A percentile compares a stretch with the other conserved stretches of the same genome.
phyloP scores from a whole-genome alignment of 2,888 invertebrate genomes.

The Oligia latruncula region DNA sequence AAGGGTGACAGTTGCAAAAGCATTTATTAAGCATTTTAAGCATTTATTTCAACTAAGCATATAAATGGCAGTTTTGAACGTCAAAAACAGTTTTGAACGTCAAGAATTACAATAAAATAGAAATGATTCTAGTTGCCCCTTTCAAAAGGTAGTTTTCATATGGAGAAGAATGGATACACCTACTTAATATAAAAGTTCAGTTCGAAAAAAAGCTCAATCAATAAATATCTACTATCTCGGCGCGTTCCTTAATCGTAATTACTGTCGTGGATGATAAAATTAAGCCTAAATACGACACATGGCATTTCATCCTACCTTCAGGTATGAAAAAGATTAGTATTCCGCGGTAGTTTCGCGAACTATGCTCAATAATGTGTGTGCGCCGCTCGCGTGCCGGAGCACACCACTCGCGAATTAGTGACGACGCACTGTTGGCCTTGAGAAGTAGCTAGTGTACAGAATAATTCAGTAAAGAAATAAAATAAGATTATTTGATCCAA shows the following conservation, averaged over 20 bases:
- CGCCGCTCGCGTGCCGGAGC: slow-evolving; percentile 38
- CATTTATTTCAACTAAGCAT: no score
- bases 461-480: not conserved
- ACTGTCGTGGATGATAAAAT: slow-evolving; percentile 17
- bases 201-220: not conserved
- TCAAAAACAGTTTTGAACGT: no score
- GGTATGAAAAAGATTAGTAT: slow-evolving; percentile 50
- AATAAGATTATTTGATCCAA: not conserved
- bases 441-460: not conserved
- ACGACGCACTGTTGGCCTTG: slow-evolving; percentile 16
- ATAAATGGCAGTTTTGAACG: no score
- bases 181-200: no score
- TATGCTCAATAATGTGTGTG: slow-evolving; percentile 54
- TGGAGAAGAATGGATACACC: no score
- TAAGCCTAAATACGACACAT: slow-evolving; percentile 9
- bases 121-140: no score
- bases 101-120: no score
- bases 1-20: no score
- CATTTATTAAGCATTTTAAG: no score
- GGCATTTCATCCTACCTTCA: slow-evolving; percentile 23
- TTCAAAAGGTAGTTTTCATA: no score
- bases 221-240: not conserved
- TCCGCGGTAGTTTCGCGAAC: slow-evolving; percentile 37
- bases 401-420: slow-evolving; percentile 45
- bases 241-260: slow-evolving; percentile 11